Base-by-base conservation (phyloP, 2,797 vertebrate species). In the Sternarchorhynchus goeldii region DNA sequence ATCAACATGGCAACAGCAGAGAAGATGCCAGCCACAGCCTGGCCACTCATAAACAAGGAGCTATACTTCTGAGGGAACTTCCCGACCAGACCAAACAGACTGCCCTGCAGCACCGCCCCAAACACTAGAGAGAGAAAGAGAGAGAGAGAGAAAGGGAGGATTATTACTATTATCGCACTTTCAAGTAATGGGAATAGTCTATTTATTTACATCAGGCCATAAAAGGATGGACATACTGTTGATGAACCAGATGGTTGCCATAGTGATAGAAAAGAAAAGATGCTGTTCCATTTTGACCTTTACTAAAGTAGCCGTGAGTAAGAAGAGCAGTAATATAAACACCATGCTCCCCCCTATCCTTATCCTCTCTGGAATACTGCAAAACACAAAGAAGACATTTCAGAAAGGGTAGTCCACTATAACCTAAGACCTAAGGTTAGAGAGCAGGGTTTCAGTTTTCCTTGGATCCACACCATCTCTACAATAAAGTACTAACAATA, bases 21-120 rank as follows among this genome's bases (percentile, higher is more conserved):
- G 0, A 96, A 96, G 58, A 91, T 94, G 14, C 95, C 95, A 0
- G 94, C 95, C 31, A 96, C 90, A n/a, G 94, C 94, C 82, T 96
- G 95, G 31, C 95, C 95, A 0, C 94, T 96, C 91, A 96, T 94
- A 81, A 96, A 94, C 32, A 94, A 86, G 0, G 94, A 94, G 41
- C 91, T 95, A 77, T 94, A 95, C 2, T 85, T 85, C 7, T 89
- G 86, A 0, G 95, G 94, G 50, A 96, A 89, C 58, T 92, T 75
- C 0, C 92, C 93, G 1, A 95, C 88, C 85, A 95, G 91, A 31
- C 95, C 95, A 0, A 96, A 96, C 14, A 96, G 88, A 80, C 94
- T 95, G 12, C 95, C 94, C 79, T 96, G 95, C 29, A 96, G 85
- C 25, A 96, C 81, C 0, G 95, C 95, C 0, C 92, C 90, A 5